Conservation (phyloP, 1,140 invertebrate genomes). For the Holcopasites calliopsidis region DNA sequence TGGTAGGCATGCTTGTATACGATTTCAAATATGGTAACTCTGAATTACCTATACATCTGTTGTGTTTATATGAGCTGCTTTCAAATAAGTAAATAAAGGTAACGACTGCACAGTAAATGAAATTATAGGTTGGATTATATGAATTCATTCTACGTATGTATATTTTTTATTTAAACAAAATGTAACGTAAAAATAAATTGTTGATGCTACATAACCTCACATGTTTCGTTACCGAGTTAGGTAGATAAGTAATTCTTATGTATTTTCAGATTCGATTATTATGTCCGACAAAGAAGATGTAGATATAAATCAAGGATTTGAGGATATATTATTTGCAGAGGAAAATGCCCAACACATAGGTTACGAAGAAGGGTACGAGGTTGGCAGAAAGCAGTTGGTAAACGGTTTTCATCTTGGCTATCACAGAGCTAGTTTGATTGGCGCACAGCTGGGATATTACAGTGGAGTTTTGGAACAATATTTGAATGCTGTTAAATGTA, state of each 20-base stretch:
- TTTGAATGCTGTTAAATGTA: conserved; percentile 47
- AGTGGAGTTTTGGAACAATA: conserved; percentile 69
- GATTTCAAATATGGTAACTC: neutral
- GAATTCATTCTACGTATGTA: neutral
- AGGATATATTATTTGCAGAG: conserved; percentile 73
- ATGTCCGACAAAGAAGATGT: conserved; percentile 54
- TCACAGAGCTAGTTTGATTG: conserved; percentile 72
- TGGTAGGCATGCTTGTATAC: neutral
- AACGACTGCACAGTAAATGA: no score
- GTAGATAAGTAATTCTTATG: conserved; percentile 29
- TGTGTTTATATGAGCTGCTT: neutral
- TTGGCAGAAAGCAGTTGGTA: conserved; percentile 65
- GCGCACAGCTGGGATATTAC: conserved; percentile 75
- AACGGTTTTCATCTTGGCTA: conserved; percentile 77
- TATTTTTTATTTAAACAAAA: no score
- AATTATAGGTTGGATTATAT: neutral
- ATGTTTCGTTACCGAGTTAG: no score
- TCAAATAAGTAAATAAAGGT: no score
- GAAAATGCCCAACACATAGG: conserved; percentile 69
- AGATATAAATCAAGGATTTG: conserved; percentile 75
- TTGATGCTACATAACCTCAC: no score
- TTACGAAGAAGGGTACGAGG: conserved; percentile 71
- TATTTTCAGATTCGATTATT: conserved; percentile 44
- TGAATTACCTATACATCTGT: neutral
- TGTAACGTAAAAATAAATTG: no score